Percentiles rank a stretch among this genome's conserved stretches.
Evolutionary conservation across 2,797 vertebrate genomes (phyloP).

Genomic region (Rallus crepitans): DNA sequence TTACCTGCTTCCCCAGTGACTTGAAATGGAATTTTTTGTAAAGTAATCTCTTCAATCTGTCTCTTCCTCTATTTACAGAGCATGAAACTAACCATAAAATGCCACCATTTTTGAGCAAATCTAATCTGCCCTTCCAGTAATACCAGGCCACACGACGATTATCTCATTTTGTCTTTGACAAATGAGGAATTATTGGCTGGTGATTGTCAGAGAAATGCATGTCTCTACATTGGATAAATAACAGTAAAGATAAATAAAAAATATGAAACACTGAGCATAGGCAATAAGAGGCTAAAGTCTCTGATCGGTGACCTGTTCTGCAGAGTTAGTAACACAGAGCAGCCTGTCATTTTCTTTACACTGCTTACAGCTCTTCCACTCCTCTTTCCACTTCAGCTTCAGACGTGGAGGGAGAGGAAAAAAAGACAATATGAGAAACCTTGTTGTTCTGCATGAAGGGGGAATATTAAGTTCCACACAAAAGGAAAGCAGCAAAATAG

Average conservation of each 20-base stretch:
- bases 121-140: constrained; percentile 71
- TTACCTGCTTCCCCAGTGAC: constrained; percentile 70
- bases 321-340: constrained; percentile 72
- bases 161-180: constrained; percentile 72
- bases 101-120: constrained; percentile 54
- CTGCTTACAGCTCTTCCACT: constrained; percentile 6
- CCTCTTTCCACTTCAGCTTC: constrained; percentile 1
- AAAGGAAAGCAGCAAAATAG: background rate
- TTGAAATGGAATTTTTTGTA: constrained; percentile 70
- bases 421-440: background rate
- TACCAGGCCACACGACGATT: constrained; percentile 47
- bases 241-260: constrained; percentile 56
- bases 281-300: constrained; percentile 9
- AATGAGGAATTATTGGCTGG: constrained; percentile 55
- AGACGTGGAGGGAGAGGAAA: background rate
- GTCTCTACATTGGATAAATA: constrained; percentile 52
- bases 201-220: constrained; percentile 11
- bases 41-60: constrained; percentile 75
- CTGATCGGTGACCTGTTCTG: constrained; percentile 61
- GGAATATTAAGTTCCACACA: background rate
- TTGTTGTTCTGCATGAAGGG: background rate
- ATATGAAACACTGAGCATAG: background rate
- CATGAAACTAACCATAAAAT: constrained; percentile 72
- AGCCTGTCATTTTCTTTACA: constrained; percentile 76
- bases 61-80: constrained; percentile 64